Base-by-base conservation (phyloP, 2,888 invertebrate species). In the Invenusta paracnida region DNA sequence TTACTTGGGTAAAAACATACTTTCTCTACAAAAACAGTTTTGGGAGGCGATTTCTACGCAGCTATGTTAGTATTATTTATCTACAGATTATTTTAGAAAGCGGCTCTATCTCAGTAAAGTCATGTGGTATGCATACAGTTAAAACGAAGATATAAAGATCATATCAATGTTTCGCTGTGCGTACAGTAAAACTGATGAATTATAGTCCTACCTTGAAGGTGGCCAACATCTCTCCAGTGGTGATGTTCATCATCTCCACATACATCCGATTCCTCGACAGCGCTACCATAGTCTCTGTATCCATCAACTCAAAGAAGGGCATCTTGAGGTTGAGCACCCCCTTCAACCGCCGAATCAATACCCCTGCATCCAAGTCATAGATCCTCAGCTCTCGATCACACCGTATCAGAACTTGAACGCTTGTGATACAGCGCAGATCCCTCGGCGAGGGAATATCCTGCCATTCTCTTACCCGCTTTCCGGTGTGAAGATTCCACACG, bases 241-340 rank as follows among this genome's bases (percentile, higher is more conserved):
- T 94, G 86, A 95, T 93, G 91, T 95, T 95, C 94, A 95, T 95
- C 88, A 96, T 93, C 92, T 96, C 95, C 88, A 96, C 95, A 90
- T 95, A 95, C 95, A 96, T 95, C 89, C 95, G 92, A 92, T 96
- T 96, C 86, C 96, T 93, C 2, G 96, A 94, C 66, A 96, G 93
- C 0, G 95, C 94, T 31, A 96, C 96, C 87, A 95, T 92, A 90
- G 96, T 95, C 84, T 94, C 93, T 84, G 93, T 92, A 92, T 95
- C 95, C 90, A 96, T 95, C 11, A 95, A 93, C 0, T 95, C 96
- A 92, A 94, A 96, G 91, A 94, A 96, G 86, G 96, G 95, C 95
- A 96, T 95, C 92, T 95, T 95, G 91, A 96, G 95, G 92, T 96
- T 96, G 95, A 96, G 96, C 30, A 96, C 95, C 67, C 92, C 91